Base-by-base conservation (phyloP, 2,113 vertebrate genomes). In the Aspiorhynchus laticeps region DNA sequence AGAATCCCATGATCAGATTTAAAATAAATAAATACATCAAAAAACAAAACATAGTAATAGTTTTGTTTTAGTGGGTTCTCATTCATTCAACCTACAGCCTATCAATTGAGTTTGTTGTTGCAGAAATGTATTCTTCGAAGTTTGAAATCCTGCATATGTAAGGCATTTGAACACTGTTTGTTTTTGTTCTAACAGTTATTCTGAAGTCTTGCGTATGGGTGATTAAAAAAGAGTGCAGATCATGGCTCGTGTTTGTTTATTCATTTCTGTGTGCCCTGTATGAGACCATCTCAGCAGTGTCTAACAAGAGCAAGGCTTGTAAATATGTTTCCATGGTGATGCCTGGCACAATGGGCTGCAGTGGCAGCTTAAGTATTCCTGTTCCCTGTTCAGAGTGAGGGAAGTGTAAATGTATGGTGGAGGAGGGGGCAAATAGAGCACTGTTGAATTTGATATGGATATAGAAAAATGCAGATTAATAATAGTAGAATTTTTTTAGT, bases 301-400 rank as follows among this genome's bases (percentile, higher is more conserved):
- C 46, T 89, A 81, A 81, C 38, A 74, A 85, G 84, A 69, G 71
- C 59, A 41, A 53, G 41, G 80, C 61, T 76, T 9, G 53, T 73
- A 59, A 77, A 85, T 84, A 28, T 85, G 88, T 89, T 85, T 86
- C 80, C 90, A 89, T 90, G 86, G 88, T 61, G 84, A 89, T 73
- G 75, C 17, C 69, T 85, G 80, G 24, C 88, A 87, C 53, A 19
- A 31, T 74, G 83, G 61, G 33, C 59, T 67, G 67, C 63, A 33
- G 53, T 56, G 76, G 46, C 81, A 63, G 87, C 53, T 81, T 0
- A 14, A 81, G 36, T 81, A 43, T 65, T 81, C 36, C 59, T 65
- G 33, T 59, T 74, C 67, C 36, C 59, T 65, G 21, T 71, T 80
- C 53, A 48, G 36, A 85, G 74, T 53, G 74, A 79, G 41, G n/a